Evolutionary conservation across 2,797 vertebrate species (phyloP), one percentile per base, ranked within the genome.

Genomic region (Hydrolagus colliei): DNA sequence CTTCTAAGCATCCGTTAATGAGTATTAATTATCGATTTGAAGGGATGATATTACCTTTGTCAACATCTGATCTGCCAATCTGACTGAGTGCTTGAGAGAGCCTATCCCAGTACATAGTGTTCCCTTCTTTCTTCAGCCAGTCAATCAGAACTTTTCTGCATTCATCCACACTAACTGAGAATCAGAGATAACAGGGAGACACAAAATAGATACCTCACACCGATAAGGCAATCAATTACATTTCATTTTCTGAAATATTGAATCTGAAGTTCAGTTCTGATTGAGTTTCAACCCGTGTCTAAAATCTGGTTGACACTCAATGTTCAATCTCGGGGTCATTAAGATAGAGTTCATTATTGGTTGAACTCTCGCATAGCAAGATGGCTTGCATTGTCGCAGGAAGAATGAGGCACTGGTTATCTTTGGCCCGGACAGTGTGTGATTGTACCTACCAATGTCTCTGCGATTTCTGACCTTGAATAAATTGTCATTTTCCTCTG

Each of bases 31-130:
- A 32, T 65, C 2, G 32, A 71, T 20, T 52, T 52, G 0, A 52
- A 82, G 27, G n/a, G 59, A 75, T 16, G 73, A 41, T 86, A 92
- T 93, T 89, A 95, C 94, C 94, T 18, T 91, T 85, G 72, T 96
- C 94, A 1, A 97, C 90, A 88, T 97, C 97, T 0, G 91, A 89
- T 75, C 96, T 95, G 20, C 95, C 95, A 0, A 96, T 91, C 16
- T 89, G 92, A 72, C 88, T 93, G 86, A 98, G 92, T 88, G 92
- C 92, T 0, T 92, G 93, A 6, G 91, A 91, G 86, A 98, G 90
- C 22, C 92, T 93, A 91, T 97, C 95, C 90, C 95, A 96, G 86
- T 95, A 92, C 1, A 88, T 92, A 77, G 77, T 85, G 18, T 92
- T 35, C 0, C 94, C 94, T 0, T 91, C 86, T 0, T 65, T 87